Conservation (phyloP, 2,888 invertebrate species). For the Caenorhabditis doughertyi region DNA sequence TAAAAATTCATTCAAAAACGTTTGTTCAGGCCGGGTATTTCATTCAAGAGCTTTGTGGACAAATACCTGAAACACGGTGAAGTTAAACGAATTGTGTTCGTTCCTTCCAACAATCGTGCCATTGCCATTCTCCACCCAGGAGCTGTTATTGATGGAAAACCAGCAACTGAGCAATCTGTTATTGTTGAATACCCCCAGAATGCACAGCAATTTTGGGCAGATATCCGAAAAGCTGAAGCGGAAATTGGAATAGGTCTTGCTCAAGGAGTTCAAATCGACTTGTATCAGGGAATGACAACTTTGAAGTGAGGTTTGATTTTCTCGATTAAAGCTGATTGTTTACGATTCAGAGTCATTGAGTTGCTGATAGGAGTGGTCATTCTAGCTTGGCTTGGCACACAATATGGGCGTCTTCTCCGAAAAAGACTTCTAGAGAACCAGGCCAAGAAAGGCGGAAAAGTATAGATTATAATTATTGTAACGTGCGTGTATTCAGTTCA, state of each 20-base stretch:
- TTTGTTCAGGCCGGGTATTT: slow-evolving; percentile 65
- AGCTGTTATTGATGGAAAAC: slow-evolving; percentile 69
- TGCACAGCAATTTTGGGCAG: slow-evolving; percentile 74
- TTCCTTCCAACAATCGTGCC: slow-evolving; percentile 66
- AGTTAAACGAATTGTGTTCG: slow-evolving; percentile 70
- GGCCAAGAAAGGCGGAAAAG: background rate
- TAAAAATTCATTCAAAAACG: background rate
- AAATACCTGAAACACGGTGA: slow-evolving; percentile 72
- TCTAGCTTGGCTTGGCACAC: slow-evolving; percentile 71
- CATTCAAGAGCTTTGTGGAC: slow-evolving; percentile 64
- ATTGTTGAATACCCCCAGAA: slow-evolving; percentile 67
- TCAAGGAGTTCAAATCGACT: slow-evolving; percentile 70
- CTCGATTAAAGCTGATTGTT: background rate
- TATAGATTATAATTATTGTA: background rate
- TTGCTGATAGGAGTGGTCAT: slow-evolving; percentile 72
- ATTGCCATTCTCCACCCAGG: slow-evolving; percentile 71
- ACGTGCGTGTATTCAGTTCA: background rate
- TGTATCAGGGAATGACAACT: slow-evolving; percentile 69
- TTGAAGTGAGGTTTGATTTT: slow-evolving; percentile 51
- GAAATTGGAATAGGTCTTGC: slow-evolving; percentile 70
- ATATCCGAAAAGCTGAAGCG: slow-evolving; percentile 70
- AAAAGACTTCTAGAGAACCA: slow-evolving; percentile 70
- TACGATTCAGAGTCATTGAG: slow-evolving; percentile 69
- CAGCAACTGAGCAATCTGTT: slow-evolving; percentile 46
- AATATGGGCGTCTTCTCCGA: slow-evolving; percentile 74